Evolutionary conservation across 2,797 vertebrate genomes (phyloP).

Genomic region (Anas capensis): DNA sequence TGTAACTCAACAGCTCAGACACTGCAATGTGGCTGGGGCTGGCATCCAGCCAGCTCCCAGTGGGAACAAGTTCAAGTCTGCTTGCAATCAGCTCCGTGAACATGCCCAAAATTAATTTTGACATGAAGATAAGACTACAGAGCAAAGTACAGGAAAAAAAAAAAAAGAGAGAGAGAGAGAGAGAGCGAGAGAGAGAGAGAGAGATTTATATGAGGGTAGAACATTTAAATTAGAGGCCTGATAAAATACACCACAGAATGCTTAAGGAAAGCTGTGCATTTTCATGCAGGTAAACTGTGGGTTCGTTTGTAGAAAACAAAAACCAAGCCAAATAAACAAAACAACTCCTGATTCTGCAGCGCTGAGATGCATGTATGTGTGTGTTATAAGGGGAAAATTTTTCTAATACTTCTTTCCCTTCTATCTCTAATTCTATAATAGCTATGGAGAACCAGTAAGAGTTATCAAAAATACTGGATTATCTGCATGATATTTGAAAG

Average conservation of each 20-base stretch:
- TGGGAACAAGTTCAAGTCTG: background rate
- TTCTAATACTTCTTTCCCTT: background rate
- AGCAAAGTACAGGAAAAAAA: background rate
- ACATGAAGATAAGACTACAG: background rate
- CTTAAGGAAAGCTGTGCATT: background rate
- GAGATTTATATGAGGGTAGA: background rate
- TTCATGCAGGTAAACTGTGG: background rate
- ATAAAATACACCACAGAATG: background rate
- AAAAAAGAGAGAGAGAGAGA: background rate
- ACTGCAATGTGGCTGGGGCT: fast-evolving
- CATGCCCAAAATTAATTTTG: conserved; percentile 40
- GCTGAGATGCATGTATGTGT: background rate
- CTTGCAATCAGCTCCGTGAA: background rate
- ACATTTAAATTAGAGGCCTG: background rate
- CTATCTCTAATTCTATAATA: background rate
- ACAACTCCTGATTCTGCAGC: background rate
- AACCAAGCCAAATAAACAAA: background rate
- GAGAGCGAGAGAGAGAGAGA: background rate
- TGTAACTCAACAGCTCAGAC: background rate
- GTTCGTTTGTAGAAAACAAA: background rate
- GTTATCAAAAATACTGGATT: background rate
- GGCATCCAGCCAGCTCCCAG: background rate
- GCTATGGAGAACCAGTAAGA: background rate
- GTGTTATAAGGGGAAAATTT: background rate
- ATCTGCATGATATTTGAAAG: background rate